These are phyloP conservation scores for Lates calcarifer DNA, from an alignment of 2,113 vertebrate species.

Conservation along the genomic window DNA sequence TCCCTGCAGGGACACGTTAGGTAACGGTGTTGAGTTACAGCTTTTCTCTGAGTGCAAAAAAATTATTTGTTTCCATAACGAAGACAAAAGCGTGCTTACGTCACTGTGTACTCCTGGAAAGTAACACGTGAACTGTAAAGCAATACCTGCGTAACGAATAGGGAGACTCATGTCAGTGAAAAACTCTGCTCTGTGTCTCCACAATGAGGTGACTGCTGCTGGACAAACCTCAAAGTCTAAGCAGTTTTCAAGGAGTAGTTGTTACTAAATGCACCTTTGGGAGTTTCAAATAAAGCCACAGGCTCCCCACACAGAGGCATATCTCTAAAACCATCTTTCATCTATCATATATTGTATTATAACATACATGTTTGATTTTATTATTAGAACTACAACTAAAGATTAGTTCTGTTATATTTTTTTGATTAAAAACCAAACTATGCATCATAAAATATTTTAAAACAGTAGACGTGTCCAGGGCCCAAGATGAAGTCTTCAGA, in stretches of 20 bases:
- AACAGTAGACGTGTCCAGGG: no score
- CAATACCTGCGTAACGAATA: slow-evolving; percentile 21
- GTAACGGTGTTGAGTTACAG: slow-evolving; percentile 44
- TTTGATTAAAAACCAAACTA: no score
- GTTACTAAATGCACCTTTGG: slow-evolving; percentile 14
- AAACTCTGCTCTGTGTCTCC: neutral
- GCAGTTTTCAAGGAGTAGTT: neutral
- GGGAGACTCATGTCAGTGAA: neutral
- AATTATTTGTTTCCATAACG: slow-evolving; percentile 13
- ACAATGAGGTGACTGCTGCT: slow-evolving; percentile 1
- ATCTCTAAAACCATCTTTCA: neutral
- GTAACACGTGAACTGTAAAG: slow-evolving; percentile 35
- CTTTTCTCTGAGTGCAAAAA: slow-evolving; percentile 31
- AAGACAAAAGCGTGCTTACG: slow-evolving; percentile 14
- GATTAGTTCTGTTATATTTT: no score
- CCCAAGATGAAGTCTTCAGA: no score
- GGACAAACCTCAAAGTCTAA: slow-evolving; percentile 15
- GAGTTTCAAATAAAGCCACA: neutral
- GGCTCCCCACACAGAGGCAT: neutral
- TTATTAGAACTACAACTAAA: no score
- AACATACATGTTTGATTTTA: neutral
- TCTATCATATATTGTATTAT: neutral
- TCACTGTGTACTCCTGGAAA: slow-evolving; percentile 31
- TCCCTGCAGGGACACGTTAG: slow-evolving; percentile 46
- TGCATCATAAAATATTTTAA: no score